Percentiles rank a stretch among this genome's conserved stretches.
Conservation (phyloP, 1,140 invertebrate genomes). For the Musca vetustissima region DNA sequence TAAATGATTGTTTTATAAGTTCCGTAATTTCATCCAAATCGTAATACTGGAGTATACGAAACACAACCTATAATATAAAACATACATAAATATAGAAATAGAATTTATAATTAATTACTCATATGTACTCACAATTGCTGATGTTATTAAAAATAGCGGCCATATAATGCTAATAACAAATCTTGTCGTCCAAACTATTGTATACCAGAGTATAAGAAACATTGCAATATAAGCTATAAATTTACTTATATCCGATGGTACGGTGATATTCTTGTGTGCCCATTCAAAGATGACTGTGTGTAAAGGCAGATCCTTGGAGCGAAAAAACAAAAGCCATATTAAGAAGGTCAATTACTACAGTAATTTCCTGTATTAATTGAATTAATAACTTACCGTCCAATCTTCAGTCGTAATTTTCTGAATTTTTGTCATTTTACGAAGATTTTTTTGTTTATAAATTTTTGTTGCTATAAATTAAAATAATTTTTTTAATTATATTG, state of each 20-base stretch:
- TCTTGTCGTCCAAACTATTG: conserved; percentile 25
- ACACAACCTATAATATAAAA: conserved; percentile 19
- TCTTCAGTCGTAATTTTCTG: conserved; percentile 18
- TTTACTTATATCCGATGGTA: conserved; percentile 15
- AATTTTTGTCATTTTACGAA: conserved; percentile 22
- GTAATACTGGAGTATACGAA: conserved; percentile 25
- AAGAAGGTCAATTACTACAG: neutral
- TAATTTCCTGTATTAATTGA: neutral
- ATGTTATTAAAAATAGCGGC: conserved; percentile 26
- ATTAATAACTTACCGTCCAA: conserved; percentile 26
- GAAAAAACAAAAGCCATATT: too few relatives aligned
- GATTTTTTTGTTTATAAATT: conserved; percentile 27
- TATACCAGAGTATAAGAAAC: conserved; percentile 28
- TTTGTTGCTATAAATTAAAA: too few relatives aligned
- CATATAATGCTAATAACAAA: conserved; percentile 26
- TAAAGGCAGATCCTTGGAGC: conserved; percentile 27
- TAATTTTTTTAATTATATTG: too few relatives aligned
- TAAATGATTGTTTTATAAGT: conserved; percentile 8
- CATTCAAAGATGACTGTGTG: conserved; percentile 27
- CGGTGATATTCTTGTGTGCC: conserved; percentile 23
- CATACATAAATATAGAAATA: neutral
- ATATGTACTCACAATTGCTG: conserved; percentile 26
- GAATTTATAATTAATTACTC: neutral
- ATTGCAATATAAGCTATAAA: conserved; percentile 26
- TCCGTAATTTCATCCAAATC: conserved; percentile 23